Evolutionary conservation across 1,140 invertebrate genomes (phyloP), one percentile per base, ranked within the genome.

Genomic region (Halesus radiatus): DNA sequence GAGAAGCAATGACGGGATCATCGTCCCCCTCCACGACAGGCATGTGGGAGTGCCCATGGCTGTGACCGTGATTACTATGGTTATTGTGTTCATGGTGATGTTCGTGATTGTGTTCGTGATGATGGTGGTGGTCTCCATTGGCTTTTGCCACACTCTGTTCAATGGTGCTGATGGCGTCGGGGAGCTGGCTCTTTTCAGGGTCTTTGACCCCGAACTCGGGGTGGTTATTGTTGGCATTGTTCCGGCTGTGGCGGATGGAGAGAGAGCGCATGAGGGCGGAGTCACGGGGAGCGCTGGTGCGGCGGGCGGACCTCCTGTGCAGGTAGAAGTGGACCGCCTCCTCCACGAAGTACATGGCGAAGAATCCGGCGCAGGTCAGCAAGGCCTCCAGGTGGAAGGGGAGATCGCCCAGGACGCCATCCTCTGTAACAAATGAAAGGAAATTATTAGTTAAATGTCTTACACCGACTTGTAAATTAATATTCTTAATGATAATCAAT

Each of bases 331-430:
- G 95, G 2, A 96, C 94, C 16, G 94, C 85, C 85, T 97, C 96
- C 85, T 97, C 96, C 1, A 97, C 91, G 18, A 96, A 88, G 84
- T 95, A 97, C 91, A 97, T 95, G 6, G 94, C 88, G 86, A 97
- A 97, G 87, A 97, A 97, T 13, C 96, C 94, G 45, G 88, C 85
- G 86, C 94, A 95, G 87, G 93, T 95, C 80, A 93, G 91, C 76
- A 91, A 88, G 79, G 96, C 93, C 0, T 95, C 92, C 7, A 95
- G 85, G 1, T 94, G 92, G 84, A 96, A 92, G 3, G 88, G 88
- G 1, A 93, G 88, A 1, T 89, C 81, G 0, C 88, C 85, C 52
- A 94, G 86, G 13, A 85, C 60, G 0, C 86, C 89, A 10, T 87
- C 62, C 4, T 73, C 88, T 90, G 87, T 4, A 87, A 88, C 26